Percentiles rank a stretch among this genome's conserved stretches.
These are phyloP conservation scores for Sciurus vulgaris DNA, from an alignment of 2,797 vertebrate species.

Conservation along the genomic window DNA sequence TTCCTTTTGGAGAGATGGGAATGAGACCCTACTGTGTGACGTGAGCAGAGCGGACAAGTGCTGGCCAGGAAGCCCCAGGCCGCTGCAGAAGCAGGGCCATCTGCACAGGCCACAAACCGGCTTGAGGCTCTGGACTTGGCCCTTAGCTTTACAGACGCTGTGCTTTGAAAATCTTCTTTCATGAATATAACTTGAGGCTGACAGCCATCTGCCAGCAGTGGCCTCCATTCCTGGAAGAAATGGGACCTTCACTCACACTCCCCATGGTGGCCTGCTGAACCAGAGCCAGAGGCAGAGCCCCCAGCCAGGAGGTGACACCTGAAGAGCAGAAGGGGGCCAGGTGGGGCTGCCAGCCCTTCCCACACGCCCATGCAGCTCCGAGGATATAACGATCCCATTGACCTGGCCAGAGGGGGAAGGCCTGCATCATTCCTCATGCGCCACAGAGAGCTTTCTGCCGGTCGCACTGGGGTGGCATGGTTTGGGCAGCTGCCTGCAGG, in stretches of 20 bases:
- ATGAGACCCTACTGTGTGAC: neutral
- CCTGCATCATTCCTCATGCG: neutral
- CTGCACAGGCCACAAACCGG: rapidly evolving
- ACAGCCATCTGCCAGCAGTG: neutral
- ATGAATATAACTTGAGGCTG: neutral
- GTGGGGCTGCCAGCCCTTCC: neutral
- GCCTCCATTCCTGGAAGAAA: neutral
- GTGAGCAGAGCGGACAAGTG: too few species aligned
- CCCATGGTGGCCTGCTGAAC: neutral
- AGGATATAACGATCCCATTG: neutral
- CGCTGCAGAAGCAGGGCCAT: neutral
- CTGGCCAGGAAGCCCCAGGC: neutral
- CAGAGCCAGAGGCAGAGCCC: neutral
- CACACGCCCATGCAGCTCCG: rapidly evolving
- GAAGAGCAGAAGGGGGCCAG: neutral
- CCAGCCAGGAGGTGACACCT: neutral
- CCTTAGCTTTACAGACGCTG: neutral
- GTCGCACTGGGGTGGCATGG: rapidly evolving
- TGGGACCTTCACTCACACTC: neutral
- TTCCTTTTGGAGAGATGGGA: neutral
- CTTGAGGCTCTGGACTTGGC: neutral
- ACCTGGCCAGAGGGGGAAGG: neutral
- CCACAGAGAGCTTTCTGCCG: neutral
- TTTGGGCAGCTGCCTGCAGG: neutral
- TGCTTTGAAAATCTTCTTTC: neutral